These are phyloP conservation scores for Athene noctua DNA, from an alignment of 2,113 vertebrate species.

Conservation along the genomic window DNA sequence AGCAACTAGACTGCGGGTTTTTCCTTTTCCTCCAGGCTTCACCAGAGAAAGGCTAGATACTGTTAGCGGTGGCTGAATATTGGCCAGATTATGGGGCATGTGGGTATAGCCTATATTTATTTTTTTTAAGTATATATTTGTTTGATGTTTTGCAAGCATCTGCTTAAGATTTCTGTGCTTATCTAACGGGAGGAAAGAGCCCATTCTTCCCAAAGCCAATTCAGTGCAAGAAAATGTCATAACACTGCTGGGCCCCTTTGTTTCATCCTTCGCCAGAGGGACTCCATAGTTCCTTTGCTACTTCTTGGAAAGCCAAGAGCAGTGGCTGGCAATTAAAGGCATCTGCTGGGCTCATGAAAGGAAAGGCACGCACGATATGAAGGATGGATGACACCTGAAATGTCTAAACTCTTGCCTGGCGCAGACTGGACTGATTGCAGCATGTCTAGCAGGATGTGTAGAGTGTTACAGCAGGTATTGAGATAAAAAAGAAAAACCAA, in stretches of 20 bases:
- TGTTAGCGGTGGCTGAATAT: conserved; percentile 15
- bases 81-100: conserved; percentile 53
- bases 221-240: conserved; percentile 64
- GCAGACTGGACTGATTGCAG: conserved; percentile 21
- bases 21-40: not conserved
- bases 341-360: conserved; percentile 56
- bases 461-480: conserved; percentile 26
- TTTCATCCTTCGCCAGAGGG: conserved; percentile 68
- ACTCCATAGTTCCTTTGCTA: conserved; percentile 49
- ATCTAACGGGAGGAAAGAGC: conserved; percentile 57
- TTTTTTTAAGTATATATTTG: conserved; percentile 42
- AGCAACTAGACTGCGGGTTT: not conserved
- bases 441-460: not conserved
- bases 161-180: conserved; percentile 73
- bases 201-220: conserved; percentile 61
- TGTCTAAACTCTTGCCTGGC: not conserved
- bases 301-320: conserved; percentile 41
- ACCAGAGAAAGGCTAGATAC: conserved; percentile 17
- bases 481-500: conserved; percentile 35
- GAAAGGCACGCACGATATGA: conserved; percentile 29
- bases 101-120: conserved; percentile 49
- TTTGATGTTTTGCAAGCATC: conserved; percentile 68
- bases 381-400: conserved; percentile 63
- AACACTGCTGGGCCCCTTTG: conserved; percentile 57
- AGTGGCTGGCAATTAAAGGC: conserved; percentile 68